phyloP scores from a whole-genome alignment of 2,888 invertebrate genomes.

The Stenotaenia linearis region DNA sequence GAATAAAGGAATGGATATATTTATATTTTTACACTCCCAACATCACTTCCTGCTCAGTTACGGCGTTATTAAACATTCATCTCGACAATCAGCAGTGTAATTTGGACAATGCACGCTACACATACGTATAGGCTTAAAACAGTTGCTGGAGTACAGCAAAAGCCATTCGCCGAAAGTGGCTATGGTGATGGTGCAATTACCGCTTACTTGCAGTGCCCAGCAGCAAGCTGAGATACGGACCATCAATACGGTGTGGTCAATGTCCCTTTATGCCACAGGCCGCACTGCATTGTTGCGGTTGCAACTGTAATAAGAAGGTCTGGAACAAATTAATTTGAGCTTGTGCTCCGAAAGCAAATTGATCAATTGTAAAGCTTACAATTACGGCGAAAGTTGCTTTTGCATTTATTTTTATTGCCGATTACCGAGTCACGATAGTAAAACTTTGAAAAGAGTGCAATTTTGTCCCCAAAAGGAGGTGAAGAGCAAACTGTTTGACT shows the following conservation, averaged over 20 bases:
- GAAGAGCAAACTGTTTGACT: conserved; percentile 5
- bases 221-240: background rate
- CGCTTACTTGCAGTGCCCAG: background rate
- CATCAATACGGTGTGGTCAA: background rate
- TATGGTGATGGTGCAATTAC: background rate
- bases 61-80: too few species aligned
- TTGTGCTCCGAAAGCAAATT: too few species aligned
- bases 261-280: background rate
- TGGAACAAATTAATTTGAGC: background rate
- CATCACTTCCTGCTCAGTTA: too few species aligned
- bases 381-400: background rate
- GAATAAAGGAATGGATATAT: too few species aligned
- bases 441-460: background rate
- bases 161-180: background rate
- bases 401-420: background rate
- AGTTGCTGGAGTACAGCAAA: background rate
- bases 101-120: too few species aligned
- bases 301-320: background rate
- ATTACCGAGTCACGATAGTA: background rate
- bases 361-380: background rate
- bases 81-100: too few species aligned
- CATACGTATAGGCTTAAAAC: background rate
- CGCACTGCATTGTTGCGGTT: background rate
- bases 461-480: background rate
- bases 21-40: too few species aligned